Evolutionary conservation across 2,797 vertebrate species (phyloP).

Genomic region (Triplophysa bombifrons): DNA sequence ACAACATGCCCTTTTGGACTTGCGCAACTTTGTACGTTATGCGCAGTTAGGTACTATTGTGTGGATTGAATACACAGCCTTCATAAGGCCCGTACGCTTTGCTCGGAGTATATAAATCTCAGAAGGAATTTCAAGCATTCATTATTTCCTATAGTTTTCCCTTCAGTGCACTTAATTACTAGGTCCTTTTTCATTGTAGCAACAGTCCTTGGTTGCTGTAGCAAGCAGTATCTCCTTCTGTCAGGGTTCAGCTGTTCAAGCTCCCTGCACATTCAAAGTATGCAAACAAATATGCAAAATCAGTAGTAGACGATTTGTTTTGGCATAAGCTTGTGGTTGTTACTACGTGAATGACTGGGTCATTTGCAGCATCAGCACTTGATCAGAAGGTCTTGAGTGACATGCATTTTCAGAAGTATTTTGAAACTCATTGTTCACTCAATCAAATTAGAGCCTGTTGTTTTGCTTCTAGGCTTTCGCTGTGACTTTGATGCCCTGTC

Average conservation of each 20-base stretch:
- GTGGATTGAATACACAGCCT: constrained; percentile 6
- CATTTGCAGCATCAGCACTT: constrained; percentile 28
- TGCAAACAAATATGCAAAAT: constrained; percentile 55
- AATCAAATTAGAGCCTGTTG: constrained; percentile 45
- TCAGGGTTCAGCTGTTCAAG: not conserved
- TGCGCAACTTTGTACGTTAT: constrained; percentile 3
- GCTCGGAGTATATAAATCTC: constrained; percentile 33
- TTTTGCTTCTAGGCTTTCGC: constrained; percentile 20
- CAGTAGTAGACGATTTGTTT: constrained; percentile 26
- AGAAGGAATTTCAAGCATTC: constrained; percentile 50
- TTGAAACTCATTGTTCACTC: constrained; percentile 37
- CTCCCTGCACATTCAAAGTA: constrained; percentile 30
- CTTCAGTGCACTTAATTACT: constrained; percentile 46
- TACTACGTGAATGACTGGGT: not conserved
- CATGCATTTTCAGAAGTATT: constrained; percentile 34
- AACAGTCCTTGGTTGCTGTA: constrained; percentile 34
- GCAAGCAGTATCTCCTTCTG: constrained; percentile 35
- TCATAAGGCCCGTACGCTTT: constrained; percentile 13
- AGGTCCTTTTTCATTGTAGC: constrained; percentile 42
- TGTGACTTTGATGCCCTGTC: constrained; percentile 37
- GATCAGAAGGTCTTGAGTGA: constrained; percentile 16
- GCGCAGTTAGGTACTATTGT: not conserved
- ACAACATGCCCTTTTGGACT: constrained; percentile 38
- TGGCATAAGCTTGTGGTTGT: constrained; percentile 44
- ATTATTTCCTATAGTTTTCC: constrained; percentile 14